A percentile compares a stretch with the other conserved stretches of the same genome.
These are phyloP conservation scores for Pangasius mekongensis DNA, from an alignment of 2,797 vertebrate species.

Conservation along the genomic window DNA sequence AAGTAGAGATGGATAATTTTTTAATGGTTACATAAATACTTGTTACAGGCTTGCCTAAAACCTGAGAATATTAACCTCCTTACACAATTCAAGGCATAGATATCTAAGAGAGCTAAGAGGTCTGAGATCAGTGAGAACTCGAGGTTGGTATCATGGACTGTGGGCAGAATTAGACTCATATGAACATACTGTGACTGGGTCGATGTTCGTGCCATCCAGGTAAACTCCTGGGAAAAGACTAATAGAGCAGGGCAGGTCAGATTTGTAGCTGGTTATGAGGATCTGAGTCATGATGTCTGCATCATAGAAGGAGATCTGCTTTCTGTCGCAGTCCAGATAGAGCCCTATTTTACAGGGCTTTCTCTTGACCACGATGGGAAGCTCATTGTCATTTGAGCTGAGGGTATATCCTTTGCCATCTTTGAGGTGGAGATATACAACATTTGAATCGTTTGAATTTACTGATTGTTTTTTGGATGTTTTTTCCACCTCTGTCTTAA, in stretches of 20 bases:
- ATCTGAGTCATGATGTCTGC: constrained; percentile 59
- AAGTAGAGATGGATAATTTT: not conserved
- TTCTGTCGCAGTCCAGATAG: constrained; percentile 60
- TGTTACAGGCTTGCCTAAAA: not conserved
- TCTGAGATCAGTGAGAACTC: too few species aligned
- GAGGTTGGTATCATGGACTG: not conserved
- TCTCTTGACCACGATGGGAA: not conserved
- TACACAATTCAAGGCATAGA: too few species aligned
- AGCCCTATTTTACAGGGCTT: constrained; percentile 58
- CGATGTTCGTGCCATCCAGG: constrained; percentile 32
- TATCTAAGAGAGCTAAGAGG: not conserved
- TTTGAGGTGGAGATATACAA: constrained; percentile 18
- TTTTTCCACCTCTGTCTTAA: constrained; percentile 21
- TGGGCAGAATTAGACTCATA: constrained; percentile 1
- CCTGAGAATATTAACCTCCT: not conserved
- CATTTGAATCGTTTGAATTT: constrained; percentile 16
- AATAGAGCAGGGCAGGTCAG: constrained; percentile 29
- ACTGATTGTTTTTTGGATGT: constrained; percentile 14
- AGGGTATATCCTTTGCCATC: not conserved
- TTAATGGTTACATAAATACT: not conserved
- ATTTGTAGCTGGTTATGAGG: not conserved
- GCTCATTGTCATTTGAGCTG: not conserved
- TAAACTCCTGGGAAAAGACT: constrained; percentile 48
- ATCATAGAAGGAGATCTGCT: constrained; percentile 60
- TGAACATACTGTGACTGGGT: constrained; percentile 46